A percentile compares a stretch with the other conserved stretches of the same genome.
These are phyloP conservation scores for Corythaeola cristata DNA, from an alignment of 2,113 vertebrate species.

Conservation along the genomic window DNA sequence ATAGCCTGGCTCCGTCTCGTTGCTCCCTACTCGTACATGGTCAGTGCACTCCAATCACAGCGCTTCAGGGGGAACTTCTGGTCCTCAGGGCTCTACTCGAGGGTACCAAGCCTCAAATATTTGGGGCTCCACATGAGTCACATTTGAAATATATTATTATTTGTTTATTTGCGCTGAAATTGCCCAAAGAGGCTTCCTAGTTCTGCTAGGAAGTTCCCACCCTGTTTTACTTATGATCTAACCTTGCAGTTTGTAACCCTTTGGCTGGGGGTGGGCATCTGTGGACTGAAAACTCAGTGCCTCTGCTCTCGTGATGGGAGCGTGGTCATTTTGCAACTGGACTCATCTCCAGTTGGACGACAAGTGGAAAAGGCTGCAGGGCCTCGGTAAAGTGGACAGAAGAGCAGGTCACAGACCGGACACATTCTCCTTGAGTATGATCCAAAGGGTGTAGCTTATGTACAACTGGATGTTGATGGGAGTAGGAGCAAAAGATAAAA, in stretches of 20 bases:
- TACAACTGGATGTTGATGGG: neutral
- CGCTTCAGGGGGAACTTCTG: neutral
- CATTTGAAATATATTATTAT: neutral
- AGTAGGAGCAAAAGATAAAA: neutral
- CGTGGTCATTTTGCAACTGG: neutral
- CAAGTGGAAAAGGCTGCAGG: neutral
- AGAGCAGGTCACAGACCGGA: neutral
- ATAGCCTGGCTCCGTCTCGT: neutral
- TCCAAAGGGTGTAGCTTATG: neutral
- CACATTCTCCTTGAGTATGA: neutral
- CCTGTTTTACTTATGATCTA: slow-evolving; percentile 49
- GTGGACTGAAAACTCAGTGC: neutral
- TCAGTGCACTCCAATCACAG: neutral
- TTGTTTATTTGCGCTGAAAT: neutral
- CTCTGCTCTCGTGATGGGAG: neutral
- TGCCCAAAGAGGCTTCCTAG: neutral
- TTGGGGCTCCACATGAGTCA: neutral
- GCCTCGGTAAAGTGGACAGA: neutral
- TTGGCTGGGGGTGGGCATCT: slow-evolving; percentile 10
- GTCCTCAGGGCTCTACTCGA: neutral
- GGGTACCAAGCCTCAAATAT: neutral
- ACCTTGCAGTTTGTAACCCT: neutral
- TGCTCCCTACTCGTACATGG: neutral
- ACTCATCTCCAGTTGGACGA: neutral
- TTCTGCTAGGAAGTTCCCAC: slow-evolving; percentile 52